A percentile compares a stretch with the other conserved stretches of the same genome.
phyloP scores from a whole-genome alignment of 2,113 vertebrate species.

The Archilochus colubris region DNA sequence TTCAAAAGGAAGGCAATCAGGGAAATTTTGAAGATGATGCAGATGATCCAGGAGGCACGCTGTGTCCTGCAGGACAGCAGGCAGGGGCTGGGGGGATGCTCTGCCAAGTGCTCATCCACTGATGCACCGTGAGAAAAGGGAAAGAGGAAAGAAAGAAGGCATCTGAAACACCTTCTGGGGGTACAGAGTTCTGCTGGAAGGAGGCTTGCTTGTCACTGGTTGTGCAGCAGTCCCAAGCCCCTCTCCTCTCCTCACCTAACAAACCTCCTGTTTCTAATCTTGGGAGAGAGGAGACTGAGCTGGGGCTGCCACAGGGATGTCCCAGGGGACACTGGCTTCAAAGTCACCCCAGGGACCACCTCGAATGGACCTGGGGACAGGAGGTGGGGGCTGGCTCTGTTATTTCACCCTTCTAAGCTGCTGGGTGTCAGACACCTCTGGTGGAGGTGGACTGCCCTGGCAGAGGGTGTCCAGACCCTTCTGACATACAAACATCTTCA shows the following conservation, averaged over 20 bases:
- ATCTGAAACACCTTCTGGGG: not conserved
- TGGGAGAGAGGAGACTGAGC: no score
- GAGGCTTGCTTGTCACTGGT: not conserved
- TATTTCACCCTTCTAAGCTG: not conserved
- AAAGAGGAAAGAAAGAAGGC: no score
- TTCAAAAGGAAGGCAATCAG: not conserved
- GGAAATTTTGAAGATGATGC: not conserved
- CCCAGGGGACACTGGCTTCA: fast-evolving
- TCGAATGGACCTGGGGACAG: not conserved
- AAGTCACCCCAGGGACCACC: no score
- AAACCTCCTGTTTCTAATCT: not conserved
- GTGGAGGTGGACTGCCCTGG: no score
- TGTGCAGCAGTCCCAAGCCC: fast-evolving
- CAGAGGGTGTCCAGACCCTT: not conserved
- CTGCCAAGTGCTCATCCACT: no score
- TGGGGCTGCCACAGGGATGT: fast-evolving
- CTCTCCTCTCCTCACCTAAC: not conserved
- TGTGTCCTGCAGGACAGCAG: not conserved
- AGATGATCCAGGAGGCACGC: not conserved
- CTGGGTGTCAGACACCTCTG: fast-evolving
- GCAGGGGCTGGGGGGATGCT: not conserved
- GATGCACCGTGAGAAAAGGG: fast-evolving
- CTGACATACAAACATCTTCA: not conserved
- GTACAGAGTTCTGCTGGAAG: not conserved
- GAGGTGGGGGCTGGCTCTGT: not conserved